phyloP scores from a whole-genome alignment of 2,888 invertebrate species.

The Patella depressa region DNA sequence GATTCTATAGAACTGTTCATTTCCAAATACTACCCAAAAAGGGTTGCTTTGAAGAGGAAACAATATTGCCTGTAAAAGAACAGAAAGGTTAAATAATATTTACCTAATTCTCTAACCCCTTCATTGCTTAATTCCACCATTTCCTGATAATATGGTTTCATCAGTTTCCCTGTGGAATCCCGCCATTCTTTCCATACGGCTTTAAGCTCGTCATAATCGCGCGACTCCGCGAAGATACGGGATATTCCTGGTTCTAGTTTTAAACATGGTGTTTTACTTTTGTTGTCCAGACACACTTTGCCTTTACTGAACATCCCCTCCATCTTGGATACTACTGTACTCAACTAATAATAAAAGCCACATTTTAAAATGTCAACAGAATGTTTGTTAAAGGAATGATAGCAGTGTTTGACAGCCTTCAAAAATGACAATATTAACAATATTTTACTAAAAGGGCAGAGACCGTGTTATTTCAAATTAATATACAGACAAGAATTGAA shows the following conservation, averaged over 20 bases:
- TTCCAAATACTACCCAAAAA: no score
- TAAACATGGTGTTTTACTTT: slow-evolving; percentile 36
- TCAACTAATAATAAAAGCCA: slow-evolving; percentile 37
- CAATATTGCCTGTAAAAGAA: no score
- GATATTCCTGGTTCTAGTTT: slow-evolving; percentile 44
- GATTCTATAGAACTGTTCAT: no score
- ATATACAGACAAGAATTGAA: no score
- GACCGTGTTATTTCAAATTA: no score
- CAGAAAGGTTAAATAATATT: neutral
- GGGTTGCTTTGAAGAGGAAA: no score
- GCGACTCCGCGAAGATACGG: slow-evolving; percentile 48
- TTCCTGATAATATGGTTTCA: slow-evolving; percentile 83
- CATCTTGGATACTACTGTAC: slow-evolving; percentile 39
- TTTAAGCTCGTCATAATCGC: slow-evolving; percentile 82
- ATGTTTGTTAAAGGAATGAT: no score
- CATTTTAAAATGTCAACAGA: no score
- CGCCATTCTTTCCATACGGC: slow-evolving; percentile 88
- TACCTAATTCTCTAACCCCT: slow-evolving; percentile 75
- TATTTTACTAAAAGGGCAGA: no score
- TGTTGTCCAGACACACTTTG: slow-evolving; percentile 41
- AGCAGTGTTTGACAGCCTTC: no score
- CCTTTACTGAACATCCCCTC: slow-evolving; percentile 48
- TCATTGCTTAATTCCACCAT: slow-evolving; percentile 85
- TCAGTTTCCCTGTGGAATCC: slow-evolving; percentile 82
- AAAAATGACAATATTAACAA: no score